These are phyloP conservation scores for Microctenopoma lineatum DNA, from an alignment of 2,797 vertebrate species.

Conservation along the genomic window DNA sequence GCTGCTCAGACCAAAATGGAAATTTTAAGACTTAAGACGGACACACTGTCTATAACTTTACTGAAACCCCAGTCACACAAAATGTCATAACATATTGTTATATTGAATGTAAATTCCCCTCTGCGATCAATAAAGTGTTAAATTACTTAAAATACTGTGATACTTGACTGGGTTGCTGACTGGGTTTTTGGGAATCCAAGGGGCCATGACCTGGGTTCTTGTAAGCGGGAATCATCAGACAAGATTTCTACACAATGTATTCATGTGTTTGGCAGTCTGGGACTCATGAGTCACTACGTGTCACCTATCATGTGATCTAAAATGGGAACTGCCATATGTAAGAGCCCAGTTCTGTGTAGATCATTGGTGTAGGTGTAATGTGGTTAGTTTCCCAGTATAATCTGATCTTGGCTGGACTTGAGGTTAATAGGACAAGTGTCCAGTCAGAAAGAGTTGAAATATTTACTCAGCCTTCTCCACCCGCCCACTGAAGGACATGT, in stretches of 20 bases:
- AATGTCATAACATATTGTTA: background rate
- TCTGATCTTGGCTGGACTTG: slow-evolving; percentile 13
- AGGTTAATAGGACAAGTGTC: slow-evolving; percentile 6
- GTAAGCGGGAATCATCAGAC: slow-evolving; percentile 18
- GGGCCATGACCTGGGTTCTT: slow-evolving; percentile 11
- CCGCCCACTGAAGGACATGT: slow-evolving; percentile 27
- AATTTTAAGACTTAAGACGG: no score
- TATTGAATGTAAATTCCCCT: background rate
- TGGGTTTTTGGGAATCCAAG: background rate
- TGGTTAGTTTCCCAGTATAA: slow-evolving; percentile 2
- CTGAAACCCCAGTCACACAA: background rate
- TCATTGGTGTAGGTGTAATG: background rate
- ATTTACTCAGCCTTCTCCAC: slow-evolving; percentile 20
- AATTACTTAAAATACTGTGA: background rate
- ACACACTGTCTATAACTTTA: no score
- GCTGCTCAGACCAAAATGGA: no score
- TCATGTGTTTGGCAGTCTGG: slow-evolving; percentile 42
- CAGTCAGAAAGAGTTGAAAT: slow-evolving; percentile 17
- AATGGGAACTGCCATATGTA: slow-evolving; percentile 22
- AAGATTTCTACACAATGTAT: background rate
- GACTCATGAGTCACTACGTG: slow-evolving; percentile 39
- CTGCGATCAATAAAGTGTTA: no score
- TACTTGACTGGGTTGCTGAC: background rate
- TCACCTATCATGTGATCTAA: slow-evolving; percentile 24
- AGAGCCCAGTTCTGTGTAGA: slow-evolving; percentile 8